These are phyloP conservation scores for Arothron firmamentum DNA, from an alignment of 2,113 vertebrate genomes.

Conservation along the genomic window DNA sequence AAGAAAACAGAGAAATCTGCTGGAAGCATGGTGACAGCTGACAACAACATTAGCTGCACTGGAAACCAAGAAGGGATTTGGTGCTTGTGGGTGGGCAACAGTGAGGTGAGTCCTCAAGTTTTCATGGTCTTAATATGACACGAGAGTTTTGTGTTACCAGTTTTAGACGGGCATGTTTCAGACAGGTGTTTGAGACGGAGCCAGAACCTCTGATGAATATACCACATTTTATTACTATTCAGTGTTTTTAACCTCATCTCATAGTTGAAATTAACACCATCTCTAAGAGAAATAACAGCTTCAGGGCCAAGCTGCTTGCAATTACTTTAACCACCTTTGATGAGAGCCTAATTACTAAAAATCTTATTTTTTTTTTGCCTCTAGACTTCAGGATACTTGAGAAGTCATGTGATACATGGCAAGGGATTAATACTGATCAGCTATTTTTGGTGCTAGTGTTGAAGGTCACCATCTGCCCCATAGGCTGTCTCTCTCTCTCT, in stretches of 20 bases:
- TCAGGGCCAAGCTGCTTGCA: slow-evolving; percentile 13
- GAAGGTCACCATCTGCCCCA: slow-evolving; percentile 38
- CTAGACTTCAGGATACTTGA: slow-evolving; percentile 33
- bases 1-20: slow-evolving; percentile 40
- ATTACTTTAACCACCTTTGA: slow-evolving; percentile 38
- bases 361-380: slow-evolving; percentile 29
- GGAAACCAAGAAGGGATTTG: background rate
- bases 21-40: slow-evolving; percentile 20
- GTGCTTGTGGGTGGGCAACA: background rate
- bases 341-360: slow-evolving; percentile 59
- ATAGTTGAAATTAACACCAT: slow-evolving; percentile 9
- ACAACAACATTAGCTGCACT: slow-evolving; percentile 6
- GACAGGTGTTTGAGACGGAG: background rate
- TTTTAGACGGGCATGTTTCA: too few species aligned
- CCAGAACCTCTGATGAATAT: background rate
- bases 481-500: slow-evolving; percentile 16
- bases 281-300: slow-evolving; percentile 22
- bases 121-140: background rate
- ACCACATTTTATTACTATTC: background rate
- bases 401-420: slow-evolving; percentile 27
- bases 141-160: too few species aligned
- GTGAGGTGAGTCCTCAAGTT: background rate
- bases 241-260: slow-evolving; percentile 7
- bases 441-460: slow-evolving; percentile 46
- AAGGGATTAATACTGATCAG: slow-evolving; percentile 44